A percentile compares a stretch with the other conserved stretches of the same genome.
Conservation (phyloP, 2,888 invertebrate genomes). For the Cheilosia soror region DNA sequence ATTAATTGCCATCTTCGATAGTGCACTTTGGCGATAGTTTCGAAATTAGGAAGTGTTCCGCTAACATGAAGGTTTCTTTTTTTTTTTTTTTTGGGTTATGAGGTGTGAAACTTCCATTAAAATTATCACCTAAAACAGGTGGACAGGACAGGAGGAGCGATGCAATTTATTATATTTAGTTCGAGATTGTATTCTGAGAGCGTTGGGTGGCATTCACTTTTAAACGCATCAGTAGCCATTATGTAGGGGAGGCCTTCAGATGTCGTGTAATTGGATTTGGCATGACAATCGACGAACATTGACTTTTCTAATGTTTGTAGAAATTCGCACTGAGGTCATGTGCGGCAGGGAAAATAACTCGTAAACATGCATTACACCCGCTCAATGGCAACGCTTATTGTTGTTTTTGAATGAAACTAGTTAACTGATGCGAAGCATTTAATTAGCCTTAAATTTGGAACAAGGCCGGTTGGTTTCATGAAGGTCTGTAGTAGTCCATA, state of each 20-base stretch:
- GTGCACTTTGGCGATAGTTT: conserved; percentile 48
- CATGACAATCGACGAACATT: conserved; percentile 20
- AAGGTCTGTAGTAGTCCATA: not conserved
- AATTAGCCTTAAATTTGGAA: conserved; percentile 7
- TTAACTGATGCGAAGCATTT: not conserved
- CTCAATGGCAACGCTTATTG: not conserved
- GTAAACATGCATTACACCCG: not conserved
- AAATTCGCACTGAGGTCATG: conserved; percentile 10
- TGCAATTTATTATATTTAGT: conserved; percentile 4
- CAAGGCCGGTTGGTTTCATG: not conserved
- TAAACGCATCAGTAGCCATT: not conserved
- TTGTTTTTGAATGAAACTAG: not conserved
- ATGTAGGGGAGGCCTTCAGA: not conserved
- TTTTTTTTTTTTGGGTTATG: not conserved
- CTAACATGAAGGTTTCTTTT: not conserved
- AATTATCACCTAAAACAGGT: conserved; percentile 17
- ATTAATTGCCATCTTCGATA: conserved; percentile 59
- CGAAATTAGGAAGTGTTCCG: conserved; percentile 38
- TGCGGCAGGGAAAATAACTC: not conserved
- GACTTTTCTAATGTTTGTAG: not conserved
- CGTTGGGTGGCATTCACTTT: not conserved
- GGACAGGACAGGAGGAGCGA: conserved; percentile 2
- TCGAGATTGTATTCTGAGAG: not conserved
- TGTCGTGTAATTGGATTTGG: conserved; percentile 40
- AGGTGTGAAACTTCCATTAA: conserved; percentile 31